Evolutionary conservation across 2,888 invertebrate species (phyloP), one percentile per base, ranked within the genome.

Genomic region (Drosophila seclusa): DNA sequence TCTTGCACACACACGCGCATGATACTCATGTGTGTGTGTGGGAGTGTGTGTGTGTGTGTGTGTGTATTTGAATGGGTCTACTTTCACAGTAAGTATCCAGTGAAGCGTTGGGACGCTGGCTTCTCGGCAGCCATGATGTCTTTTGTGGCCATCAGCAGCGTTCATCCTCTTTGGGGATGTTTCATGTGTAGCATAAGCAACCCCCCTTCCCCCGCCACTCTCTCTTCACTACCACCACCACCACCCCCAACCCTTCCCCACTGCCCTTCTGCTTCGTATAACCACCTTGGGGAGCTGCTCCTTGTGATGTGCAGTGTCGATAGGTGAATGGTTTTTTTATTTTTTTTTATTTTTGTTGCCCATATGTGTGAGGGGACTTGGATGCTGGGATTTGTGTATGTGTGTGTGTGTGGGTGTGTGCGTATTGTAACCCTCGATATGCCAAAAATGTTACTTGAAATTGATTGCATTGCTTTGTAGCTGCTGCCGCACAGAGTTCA

Each of bases 41-140:
- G 32, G 49, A 61, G 45, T 68, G 59, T 55, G 59, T 34, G 52
- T n/a, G 40, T 49, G 54, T 64, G 59, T 69, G 73, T 71, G 74
- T 68, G 61, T 83, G 73, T 80, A 78, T 78, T 68, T 85, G 77
- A 87, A 77, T 80, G 78, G 78, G 77, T 80, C 78, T 80, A 81
- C 80, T 80, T 77, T 68, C 71, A 72, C 74, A 80, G 80, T 71
- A 68, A 73, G 80, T 80, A 80, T 81, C 85, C 85, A 85, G 85
- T 87, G 89, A 89, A 85, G 85, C 85, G 87, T 89, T 82, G 79
- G 81, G 82, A 87, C 80, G 81, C 72, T 76, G 80, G 70, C 75
- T 84, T 64, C 70, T 76, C 82, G 90, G 91, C 90, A 91, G 89
- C 91, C 91, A 91, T 91, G 85, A 89, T 90, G 90, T 90, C 89